A percentile compares a stretch with the other conserved stretches of the same genome.
Conservation (phyloP, 37 sponge, comb jelly and placozoan species). For the Beroe forskalii region DNA sequence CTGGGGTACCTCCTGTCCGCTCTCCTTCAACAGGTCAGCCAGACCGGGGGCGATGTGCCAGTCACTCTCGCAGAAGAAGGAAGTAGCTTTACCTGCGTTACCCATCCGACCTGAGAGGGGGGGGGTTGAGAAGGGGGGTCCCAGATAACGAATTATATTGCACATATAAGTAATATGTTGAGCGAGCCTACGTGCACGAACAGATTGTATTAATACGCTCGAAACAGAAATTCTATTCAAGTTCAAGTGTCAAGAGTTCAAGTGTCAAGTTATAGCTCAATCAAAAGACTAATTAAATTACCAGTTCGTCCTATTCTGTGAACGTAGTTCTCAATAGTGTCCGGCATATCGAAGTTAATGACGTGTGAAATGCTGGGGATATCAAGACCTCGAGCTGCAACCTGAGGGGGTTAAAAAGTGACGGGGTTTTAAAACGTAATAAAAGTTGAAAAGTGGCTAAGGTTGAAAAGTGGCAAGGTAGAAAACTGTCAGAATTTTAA, state of each 20-base stretch:
- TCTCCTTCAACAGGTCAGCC: constrained; percentile 63
- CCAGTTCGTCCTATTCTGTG: constrained; percentile 58
- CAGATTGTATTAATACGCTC: no score
- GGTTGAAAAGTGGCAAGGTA: background rate
- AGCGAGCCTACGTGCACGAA: no score
- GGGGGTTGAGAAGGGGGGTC: no score
- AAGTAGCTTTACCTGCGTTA: constrained; percentile 53
- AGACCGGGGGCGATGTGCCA: constrained; percentile 64
- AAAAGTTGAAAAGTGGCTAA: background rate
- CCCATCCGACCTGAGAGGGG: constrained; percentile 62
- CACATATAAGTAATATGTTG: no score
- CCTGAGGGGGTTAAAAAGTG: background rate
- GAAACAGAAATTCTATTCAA: no score
- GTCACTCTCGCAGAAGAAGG: constrained; percentile 60
- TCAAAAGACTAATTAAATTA: no score
- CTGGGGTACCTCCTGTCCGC: constrained; percentile 32
- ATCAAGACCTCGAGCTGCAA: constrained; percentile 64
- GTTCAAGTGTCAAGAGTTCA: no score
- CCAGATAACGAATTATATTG: no score
- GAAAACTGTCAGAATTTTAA: background rate
- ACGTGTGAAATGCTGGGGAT: constrained; percentile 55
- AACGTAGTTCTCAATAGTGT: constrained; percentile 60
- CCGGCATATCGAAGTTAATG: constrained; percentile 62
- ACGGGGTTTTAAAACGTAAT: background rate
- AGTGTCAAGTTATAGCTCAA: no score